Base-by-base conservation (phyloP, 2,113 vertebrate genomes). In the Triplophysa siluroides region DNA sequence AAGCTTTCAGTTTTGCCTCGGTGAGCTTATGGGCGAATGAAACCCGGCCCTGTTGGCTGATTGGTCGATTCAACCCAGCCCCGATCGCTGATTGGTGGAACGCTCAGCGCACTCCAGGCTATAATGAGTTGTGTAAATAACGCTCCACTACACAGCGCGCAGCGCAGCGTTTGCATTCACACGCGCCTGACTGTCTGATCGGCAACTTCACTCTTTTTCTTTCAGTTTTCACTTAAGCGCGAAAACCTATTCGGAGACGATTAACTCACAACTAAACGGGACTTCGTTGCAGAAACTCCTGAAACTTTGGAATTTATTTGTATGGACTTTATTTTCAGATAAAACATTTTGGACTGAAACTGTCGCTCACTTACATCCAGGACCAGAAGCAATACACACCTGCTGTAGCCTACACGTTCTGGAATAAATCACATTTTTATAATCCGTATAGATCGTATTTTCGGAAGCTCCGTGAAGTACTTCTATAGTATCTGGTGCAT, bases 51-150 rank as follows among this genome's bases (percentile, higher is more conserved):
- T 83, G 84, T 45, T 50, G 19, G 38, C 67, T 89, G 89, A 93
- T 93, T 94, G 92, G 93, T 88, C 82, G 3, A 79, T 56, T 76
- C 89, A 90, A 91, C 89, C 92, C 91, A 87, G 76, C 93, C 92
- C 92, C 84, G 85, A 38, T 41, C 19, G 26, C 66, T 90, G 76
- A 93, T 93, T 93, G 92, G 93, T 77, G 78, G 80, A 91, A 76
- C 88, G 88, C 87, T 91, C 88, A 81, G 88, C 83, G 84, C 88
- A 89, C 89, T 81, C 88, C 87, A 91, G 86, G 85, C 90, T 92
- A 88, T 92, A 92, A 91, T 89, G 88, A 93, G 88, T 92, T 81
- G 89, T 86, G 91, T 91, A 88, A 92, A 92, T 92, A 92, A 92
- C 91, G 85, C 89, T 86, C 88, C 47, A 88, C 90, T 73, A 19